A percentile compares a stretch with the other conserved stretches of the same genome.
Conservation (phyloP, 2,888 invertebrate species). For the Heteromyza rotundicornis region DNA sequence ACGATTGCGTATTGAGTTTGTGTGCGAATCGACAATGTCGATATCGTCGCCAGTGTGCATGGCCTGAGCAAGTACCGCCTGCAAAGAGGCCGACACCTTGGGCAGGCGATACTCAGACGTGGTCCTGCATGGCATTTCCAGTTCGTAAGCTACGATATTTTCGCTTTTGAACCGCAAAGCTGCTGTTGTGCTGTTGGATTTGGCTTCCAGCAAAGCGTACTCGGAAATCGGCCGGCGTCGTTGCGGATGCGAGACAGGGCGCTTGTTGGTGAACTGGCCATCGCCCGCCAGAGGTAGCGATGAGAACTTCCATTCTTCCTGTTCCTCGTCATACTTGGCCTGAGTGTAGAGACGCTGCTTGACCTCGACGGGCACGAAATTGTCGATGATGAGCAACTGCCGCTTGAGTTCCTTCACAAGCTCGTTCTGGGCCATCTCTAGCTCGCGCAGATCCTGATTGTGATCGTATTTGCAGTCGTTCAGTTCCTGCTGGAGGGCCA, state of each 20-base stretch:
- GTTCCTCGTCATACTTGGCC: constrained; percentile 81
- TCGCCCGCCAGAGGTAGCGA: constrained; percentile 62
- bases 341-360: constrained; percentile 76
- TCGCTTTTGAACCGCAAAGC: constrained; percentile 60
- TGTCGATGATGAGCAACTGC: constrained; percentile 85
- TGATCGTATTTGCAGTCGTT: constrained; percentile 86
- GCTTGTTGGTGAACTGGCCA: constrained; percentile 57
- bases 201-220: constrained; percentile 65
- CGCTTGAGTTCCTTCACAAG: constrained; percentile 89
- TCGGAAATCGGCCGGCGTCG: constrained; percentile 71
- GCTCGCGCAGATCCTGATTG: constrained; percentile 87
- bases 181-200: constrained; percentile 48
- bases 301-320: constrained; percentile 73
- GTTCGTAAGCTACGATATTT: constrained; percentile 61
- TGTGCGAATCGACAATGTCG: constrained; percentile 59
- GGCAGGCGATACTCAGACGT: constrained; percentile 62
- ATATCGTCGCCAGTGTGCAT: constrained; percentile 63
- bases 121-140: constrained; percentile 63
- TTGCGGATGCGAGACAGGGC: constrained; percentile 71
- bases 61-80: constrained; percentile 62
- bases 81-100: constrained; percentile 61
- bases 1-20: constrained; percentile 59
- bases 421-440: constrained; percentile 90
- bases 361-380: constrained; percentile 86
- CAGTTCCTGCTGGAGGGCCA: constrained; percentile 75